Evolutionary conservation across 2,113 vertebrate species (phyloP).

Genomic region (Upupa epops): DNA sequence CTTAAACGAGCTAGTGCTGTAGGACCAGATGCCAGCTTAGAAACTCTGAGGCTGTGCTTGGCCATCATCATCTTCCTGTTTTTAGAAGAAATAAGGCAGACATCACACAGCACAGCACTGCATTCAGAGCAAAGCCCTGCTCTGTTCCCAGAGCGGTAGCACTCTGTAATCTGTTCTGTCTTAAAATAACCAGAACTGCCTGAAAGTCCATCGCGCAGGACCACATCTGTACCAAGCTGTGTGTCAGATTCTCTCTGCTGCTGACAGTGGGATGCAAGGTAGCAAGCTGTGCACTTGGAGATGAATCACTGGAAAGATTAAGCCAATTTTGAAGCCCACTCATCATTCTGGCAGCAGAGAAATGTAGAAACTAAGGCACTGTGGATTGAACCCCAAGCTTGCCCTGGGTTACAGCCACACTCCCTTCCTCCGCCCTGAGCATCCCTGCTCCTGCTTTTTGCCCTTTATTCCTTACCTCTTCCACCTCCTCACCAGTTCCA

Average conservation of each 20-base stretch:
- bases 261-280: neutral
- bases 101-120: neutral
- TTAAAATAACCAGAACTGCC: neutral
- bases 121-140: neutral
- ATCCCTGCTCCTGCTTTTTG: neutral
- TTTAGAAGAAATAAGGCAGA: neutral
- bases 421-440: neutral
- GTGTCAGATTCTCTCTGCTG: neutral
- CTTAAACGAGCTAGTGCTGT: neutral
- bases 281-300: neutral
- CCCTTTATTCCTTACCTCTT: neutral
- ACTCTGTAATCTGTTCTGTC: neutral
- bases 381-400: neutral
- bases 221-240: neutral
- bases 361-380: rapidly evolving
- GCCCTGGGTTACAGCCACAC: neutral
- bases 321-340: neutral
- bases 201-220: neutral
- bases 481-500: neutral
- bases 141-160: neutral
- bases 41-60: neutral
- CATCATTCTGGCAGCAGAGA: neutral
- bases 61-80: neutral
- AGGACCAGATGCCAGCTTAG: neutral
- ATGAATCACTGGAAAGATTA: neutral